A percentile compares a stretch with the other conserved stretches of the same genome.
Evolutionary conservation across 2,888 invertebrate species (phyloP).

Genomic region (Ypsolopha scabrella): DNA sequence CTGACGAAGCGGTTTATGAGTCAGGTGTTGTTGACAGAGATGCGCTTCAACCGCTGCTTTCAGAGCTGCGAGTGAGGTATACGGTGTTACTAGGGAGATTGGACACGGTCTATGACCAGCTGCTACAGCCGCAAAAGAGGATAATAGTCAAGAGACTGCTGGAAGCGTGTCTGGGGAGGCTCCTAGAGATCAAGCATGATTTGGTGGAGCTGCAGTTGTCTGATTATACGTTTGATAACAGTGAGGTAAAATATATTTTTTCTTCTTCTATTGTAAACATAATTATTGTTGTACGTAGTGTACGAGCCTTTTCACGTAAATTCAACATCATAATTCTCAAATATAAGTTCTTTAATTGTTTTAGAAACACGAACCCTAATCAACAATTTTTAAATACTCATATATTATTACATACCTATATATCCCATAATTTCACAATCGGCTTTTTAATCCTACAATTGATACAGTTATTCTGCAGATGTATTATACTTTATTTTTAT

Average conservation of each 20-base stretch:
- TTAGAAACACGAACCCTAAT: too few relatives aligned
- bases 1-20: conserved; percentile 73
- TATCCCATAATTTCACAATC: too few relatives aligned
- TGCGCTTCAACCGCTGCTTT: conserved; percentile 72
- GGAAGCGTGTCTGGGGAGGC: conserved; percentile 83
- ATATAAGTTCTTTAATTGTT: too few relatives aligned
- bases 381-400: too few relatives aligned
- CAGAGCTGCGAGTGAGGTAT: conserved; percentile 85
- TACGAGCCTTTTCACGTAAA: too few relatives aligned
- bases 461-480: too few relatives aligned
- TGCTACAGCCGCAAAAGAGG: conserved; percentile 93
- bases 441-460: too few relatives aligned
- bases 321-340: too few relatives aligned
- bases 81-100: conserved; percentile 80
- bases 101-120: conserved; percentile 88
- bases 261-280: not conserved
- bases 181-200: conserved; percentile 90
- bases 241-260: conserved; percentile 45
- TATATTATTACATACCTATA: too few relatives aligned
- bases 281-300: too few relatives aligned
- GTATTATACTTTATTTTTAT: too few relatives aligned
- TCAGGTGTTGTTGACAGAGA: conserved; percentile 70
- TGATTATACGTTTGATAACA: conserved; percentile 90
- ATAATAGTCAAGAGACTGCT: conserved; percentile 79
- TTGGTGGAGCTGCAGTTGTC: conserved; percentile 87